Evolutionary conservation across 2,888 invertebrate species (phyloP), one percentile per base, ranked within the genome.

Genomic region (Erebia palarica): DNA sequence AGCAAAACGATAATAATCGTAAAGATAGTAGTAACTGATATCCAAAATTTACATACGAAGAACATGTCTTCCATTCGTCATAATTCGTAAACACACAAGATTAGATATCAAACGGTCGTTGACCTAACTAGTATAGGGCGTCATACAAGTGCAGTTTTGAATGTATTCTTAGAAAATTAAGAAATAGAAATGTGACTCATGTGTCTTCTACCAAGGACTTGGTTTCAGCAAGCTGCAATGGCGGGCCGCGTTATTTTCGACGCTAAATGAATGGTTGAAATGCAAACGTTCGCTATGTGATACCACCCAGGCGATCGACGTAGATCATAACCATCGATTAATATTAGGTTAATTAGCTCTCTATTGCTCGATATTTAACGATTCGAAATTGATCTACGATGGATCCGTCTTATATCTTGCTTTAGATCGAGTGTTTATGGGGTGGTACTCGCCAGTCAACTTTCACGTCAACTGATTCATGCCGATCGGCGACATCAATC

Each of bases 121-220:
- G 88, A 80, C 86, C 90, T 80, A 75, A 78, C 77, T 76, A 78
- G 81, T 82, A 81, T 81, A 80, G 82, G 89, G 90, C 88, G 85
- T 89, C 90, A 90, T 82, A 82, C 82, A 78, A 81, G 83, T 92
- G 91, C 91, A 91, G 89, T 91, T 92, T 90, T 89, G 86, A 83
- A 85, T 88, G 83, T 91, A 91, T 91, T 90, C 89, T 91, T 90
- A 91, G 91, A 85, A 87, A 63, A 90, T 88, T 90, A 88, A 89
- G 85, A 90, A 90, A 90, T 91, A 91, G 91, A 88, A 81, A 80
- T 79, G 79, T 90, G 90, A 91, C 78, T 91, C 90, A 91, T 78
- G 72, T 79, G 86, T 76, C 86, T 84, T 85, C 84, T 84, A 82
- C 86, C 87, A 90, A 90, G 89, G 89, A 89, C 88, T 88, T 77